Conservation (phyloP, 2,888 invertebrate species). For the Lasioglossum pauxillum region DNA sequence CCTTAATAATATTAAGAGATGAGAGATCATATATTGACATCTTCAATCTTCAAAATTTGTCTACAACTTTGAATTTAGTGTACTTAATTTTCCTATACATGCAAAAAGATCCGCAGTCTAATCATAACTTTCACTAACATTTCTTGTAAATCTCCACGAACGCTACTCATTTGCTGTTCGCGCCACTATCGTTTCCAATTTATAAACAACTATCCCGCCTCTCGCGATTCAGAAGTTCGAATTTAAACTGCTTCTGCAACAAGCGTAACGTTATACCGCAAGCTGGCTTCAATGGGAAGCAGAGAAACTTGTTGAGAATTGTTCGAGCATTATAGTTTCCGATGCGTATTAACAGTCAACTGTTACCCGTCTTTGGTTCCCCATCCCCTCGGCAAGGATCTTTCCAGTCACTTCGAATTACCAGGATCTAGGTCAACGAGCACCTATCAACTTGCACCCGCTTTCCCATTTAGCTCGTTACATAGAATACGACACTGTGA, state of each 20-base stretch:
- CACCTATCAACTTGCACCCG: conserved; percentile 49
- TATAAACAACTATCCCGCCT: neutral
- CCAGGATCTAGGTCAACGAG: conserved; percentile 60
- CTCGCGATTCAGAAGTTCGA: neutral
- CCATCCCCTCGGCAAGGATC: conserved; percentile 20
- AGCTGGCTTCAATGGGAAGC: conserved; percentile 20
- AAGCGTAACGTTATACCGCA: neutral
- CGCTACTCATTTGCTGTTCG: neutral
- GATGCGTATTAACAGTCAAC: conserved; percentile 29
- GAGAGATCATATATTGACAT: too few species aligned
- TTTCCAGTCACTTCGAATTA: conserved; percentile 47
- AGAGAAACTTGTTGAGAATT: conserved; percentile 18
- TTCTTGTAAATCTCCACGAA: neutral
- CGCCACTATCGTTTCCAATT: neutral
- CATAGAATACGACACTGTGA: conserved; percentile 38
- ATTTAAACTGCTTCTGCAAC: neutral
- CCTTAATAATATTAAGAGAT: too few species aligned
- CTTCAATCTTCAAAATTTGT: too few species aligned
- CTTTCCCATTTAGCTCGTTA: conserved; percentile 45
- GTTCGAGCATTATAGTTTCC: conserved; percentile 32
- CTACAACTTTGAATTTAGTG: too few species aligned
- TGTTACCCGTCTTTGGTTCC: conserved; percentile 39
- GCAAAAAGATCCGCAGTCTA: too few species aligned
- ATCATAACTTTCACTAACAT: too few species aligned
- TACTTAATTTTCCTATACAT: too few species aligned